Percentiles rank a stretch among this genome's conserved stretches.
Conservation (phyloP, 2,797 vertebrate species). For the Phataginus tetradactyla region DNA sequence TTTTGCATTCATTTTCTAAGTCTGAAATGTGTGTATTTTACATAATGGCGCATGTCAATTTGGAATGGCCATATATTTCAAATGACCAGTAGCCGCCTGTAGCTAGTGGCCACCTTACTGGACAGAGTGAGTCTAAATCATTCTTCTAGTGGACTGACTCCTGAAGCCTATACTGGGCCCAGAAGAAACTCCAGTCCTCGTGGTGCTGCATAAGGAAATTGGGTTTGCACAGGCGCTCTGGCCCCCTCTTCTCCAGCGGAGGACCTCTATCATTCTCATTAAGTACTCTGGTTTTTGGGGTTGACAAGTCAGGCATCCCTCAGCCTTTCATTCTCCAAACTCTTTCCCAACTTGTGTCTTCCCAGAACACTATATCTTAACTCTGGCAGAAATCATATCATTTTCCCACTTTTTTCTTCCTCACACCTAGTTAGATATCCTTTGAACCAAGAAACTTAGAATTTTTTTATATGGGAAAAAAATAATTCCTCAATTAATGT, state of each 20-base stretch:
- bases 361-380: background rate
- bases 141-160: background rate
- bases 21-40: background rate
- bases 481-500: background rate
- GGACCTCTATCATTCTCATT: background rate
- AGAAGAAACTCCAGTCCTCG: background rate
- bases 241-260: background rate
- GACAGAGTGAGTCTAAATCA: background rate
- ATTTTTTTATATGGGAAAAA: background rate
- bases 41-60: too few species aligned
- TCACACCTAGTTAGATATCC: background rate
- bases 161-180: background rate
- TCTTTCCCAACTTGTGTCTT: background rate
- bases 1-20: background rate
- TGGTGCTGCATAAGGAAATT: accelerated
- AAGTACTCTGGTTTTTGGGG: background rate
- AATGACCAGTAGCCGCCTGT: background rate
- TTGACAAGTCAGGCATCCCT: background rate
- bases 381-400: background rate
- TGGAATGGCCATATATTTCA: too few species aligned
- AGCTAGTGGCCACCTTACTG: accelerated
- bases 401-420: background rate
- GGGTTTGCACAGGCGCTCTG: accelerated
- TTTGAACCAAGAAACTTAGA: background rate
- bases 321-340: background rate